Evolutionary conservation across 2,797 vertebrate species (phyloP), one percentile per base, ranked within the genome.

Genomic region (Naso thynnoides): DNA sequence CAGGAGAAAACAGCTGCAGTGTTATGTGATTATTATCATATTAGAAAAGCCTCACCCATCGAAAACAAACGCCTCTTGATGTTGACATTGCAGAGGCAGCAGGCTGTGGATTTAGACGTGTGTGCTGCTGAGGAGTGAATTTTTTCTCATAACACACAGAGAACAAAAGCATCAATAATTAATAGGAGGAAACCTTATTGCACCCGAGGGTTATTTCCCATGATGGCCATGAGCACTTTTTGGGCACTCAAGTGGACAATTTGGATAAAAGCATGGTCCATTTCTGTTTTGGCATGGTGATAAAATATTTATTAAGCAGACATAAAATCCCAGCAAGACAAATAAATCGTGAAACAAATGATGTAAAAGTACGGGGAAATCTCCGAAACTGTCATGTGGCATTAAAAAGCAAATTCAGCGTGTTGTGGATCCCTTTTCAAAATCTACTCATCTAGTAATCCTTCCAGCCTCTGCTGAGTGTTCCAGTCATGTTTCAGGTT

Each of bases 151-250:
- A 41, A 62, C 62, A 65, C 18, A 56, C 36, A 78, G n/a, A 69
- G 58, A 70, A 27, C 27, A 79, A 73, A 74, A 38, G 38, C 64
- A 81, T 89, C 52, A 85, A 88, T 85, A 82, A 85, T 84, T 49
- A 63, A 88, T 84, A 69, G 62, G 81, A 81, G 36, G 36, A n/a
- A 47, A 64, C 59, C 66, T 31, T 69, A 21, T 45, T 64, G 39
- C 41, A 64, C 33, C 64, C 13, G 14, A 23, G 45, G 41, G 42
- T 64, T 60, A 59, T 70, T 79, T 82, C 80, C 74, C 71, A 27
- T 5, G 39, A 68, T 63, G 42, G 29, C 11, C 44, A 15, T 56
- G 33, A 69, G 27, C 18, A 60, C 56, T 79, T 58, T 82, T 27
- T 73, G 71, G 79, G 59, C 70, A 70, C 62, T 81, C 18, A 59